Base-by-base conservation (phyloP, 2,888 invertebrate genomes). In the Maniola hyperantus region DNA sequence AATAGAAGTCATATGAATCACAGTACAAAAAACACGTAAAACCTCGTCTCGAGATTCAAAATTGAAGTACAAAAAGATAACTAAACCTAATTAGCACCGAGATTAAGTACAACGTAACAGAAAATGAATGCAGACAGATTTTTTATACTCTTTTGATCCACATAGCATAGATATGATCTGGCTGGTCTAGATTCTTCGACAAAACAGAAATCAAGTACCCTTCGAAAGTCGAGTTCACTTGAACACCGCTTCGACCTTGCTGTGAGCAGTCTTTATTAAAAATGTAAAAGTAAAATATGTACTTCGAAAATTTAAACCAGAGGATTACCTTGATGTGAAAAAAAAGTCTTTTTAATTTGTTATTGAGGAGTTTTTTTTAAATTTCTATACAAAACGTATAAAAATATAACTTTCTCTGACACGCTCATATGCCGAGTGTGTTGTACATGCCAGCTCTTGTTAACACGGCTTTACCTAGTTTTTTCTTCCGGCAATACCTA, bases 201-300 rank as follows among this genome's bases (percentile, higher is more conserved):
- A 70, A 66, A 70, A 66, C 66, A 65, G 70, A 70, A 11, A 62
- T 53, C 62, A 53, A 70, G 70, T 44, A 58, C 66, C 68, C 68
- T 70, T 66, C 51, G 44, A 64, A 67, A 63, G 66, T 66, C 57
- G 68, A 70, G 68, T 44, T 36, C 68, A 64, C 68, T 68, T 26
- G 34, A 66, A 61, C 58, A 42, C 63, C 60, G 61, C 51, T 13
- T n/a, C 66, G 70, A 70, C 70, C 70, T 70, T 70, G 65, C 26
- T 15, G 50, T 11, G 48, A 42, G 34, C 53, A 42, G 36, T 42
- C 42, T 59, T 11, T 51, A 46, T 0, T 15, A 8, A 0, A 5
- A 20, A 61, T 18, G 18, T 50, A 44, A 61, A 36, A 50, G 39
- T 51, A 39, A 39, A 51, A 51, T 48, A n/a, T n/a, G n/a, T n/a